Evolutionary conservation across 2,797 vertebrate genomes (phyloP).

Genomic region (Chaetophractus vellerosus): DNA sequence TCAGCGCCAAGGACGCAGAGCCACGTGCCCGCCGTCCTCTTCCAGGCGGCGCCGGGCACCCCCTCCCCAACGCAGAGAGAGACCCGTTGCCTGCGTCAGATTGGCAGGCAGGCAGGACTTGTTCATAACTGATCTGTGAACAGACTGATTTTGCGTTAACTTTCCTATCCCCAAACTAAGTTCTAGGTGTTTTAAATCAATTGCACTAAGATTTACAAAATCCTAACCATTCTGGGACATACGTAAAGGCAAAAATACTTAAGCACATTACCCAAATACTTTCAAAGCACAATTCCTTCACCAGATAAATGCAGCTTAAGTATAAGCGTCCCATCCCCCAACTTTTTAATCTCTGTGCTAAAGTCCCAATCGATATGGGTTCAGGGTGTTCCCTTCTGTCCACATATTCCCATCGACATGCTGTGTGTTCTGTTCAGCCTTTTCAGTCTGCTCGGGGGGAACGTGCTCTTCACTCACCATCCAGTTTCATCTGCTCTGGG

Average conservation of each 20-base stretch:
- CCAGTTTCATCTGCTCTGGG: conserved; percentile 96
- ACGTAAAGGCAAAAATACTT: not conserved
- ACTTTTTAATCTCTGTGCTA: rapidly evolving
- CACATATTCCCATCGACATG: rapidly evolving
- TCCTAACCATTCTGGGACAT: not conserved
- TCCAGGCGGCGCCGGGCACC: too few relatives aligned
- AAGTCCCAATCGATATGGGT: rapidly evolving
- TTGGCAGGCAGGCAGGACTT: rapidly evolving
- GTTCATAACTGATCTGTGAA: rapidly evolving
- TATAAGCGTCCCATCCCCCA: rapidly evolving
- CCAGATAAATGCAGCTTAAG: not conserved
- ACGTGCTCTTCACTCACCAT: conserved; percentile 91
- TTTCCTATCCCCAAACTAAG: too few relatives aligned
- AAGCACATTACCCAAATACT: too few relatives aligned
- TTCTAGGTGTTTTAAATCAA: not conserved
- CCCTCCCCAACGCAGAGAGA: not conserved
- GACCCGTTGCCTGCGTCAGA: rapidly evolving
- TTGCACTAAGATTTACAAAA: not conserved
- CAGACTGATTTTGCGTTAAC: not conserved
- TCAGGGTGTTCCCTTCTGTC: rapidly evolving
- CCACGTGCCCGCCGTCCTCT: rapidly evolving
- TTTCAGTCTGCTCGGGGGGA: not conserved
- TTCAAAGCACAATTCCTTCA: not conserved
- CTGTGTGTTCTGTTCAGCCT: rapidly evolving
- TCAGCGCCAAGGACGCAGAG: not conserved